Evolutionary conservation across 37 sponge, comb jelly and placozoan species (phyloP), one percentile per base, ranked within the genome.

Genomic region (Oopsacas minuta): DNA sequence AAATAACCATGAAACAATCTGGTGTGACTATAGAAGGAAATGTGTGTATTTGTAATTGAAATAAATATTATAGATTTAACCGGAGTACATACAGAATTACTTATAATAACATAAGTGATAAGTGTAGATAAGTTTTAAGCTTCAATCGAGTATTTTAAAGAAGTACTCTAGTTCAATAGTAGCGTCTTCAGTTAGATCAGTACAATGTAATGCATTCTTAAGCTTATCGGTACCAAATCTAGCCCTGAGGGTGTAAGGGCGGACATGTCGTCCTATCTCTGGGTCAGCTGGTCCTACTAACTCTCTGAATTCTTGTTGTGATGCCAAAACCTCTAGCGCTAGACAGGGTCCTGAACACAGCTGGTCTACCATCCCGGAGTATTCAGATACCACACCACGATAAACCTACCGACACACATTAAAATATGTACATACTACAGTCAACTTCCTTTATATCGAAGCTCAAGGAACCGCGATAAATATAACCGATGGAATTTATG

Each of bases 341-440:
- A 97, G 82, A 61, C 95, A 97, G n/a, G 99, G 99, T 23, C 99
- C 99, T 34, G 93, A 92, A 52, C 89, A 91, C 35, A 97, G 89
- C 84, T 94, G 88, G 12, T 87, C 86, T 37, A 94, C 95, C 99
- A 97, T 94, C 51, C 87, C 83, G 35, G 37, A 89, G 88, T 92
- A 97, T 85, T 97, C 99, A 0, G 90, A 87, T 17, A 97, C 95
- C 35, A 97, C 99, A 25, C 99, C 99, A 52, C 91, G 92, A 88
- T 97, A 97, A 7, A 97, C 92, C 75, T 61, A n/a, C 1, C 28
- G 22, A 25, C 5, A 46, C 17, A 46, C 17, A 46, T 12, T 46
- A 46, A 46, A 17, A 12, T 22, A 46, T 17, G 17, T 12, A 12
- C 17, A 17, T 46, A 12, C 12, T 22, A 17, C 12, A 46, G 17